These are phyloP conservation scores for Siderastrea radians DNA, from an alignment of 92 coral and sea anemone genomes.

Conservation along the genomic window DNA sequence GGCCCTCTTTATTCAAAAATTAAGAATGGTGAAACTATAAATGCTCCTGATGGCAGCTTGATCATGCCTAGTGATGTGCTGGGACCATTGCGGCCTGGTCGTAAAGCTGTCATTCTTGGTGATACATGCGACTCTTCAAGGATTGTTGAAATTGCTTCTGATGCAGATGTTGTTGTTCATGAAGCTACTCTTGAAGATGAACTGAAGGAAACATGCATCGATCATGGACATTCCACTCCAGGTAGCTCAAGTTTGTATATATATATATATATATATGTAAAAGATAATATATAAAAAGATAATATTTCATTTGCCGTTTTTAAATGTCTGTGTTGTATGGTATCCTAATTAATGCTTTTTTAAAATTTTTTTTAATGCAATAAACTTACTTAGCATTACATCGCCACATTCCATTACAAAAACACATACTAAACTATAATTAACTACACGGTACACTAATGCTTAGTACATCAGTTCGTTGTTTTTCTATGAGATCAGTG, in stretches of 20 bases:
- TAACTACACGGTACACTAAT: no score
- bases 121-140: constrained; percentile 89
- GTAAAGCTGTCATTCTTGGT: constrained; percentile 91
- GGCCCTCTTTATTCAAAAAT: constrained; percentile 96
- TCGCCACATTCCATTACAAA: no score
- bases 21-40: constrained; percentile 83
- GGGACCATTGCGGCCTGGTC: constrained; percentile 86
- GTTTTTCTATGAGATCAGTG: no score
- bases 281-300: not conserved
- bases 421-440: no score
- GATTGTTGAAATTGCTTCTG: constrained; percentile 59
- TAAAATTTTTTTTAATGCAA: no score
- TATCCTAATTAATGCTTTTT: no score
- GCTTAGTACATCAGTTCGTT: no score
- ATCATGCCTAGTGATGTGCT: constrained; percentile 84
- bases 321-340: not conserved
- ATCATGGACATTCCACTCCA: constrained; percentile 97
- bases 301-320: not conserved
- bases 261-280: not conserved
- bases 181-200: constrained; percentile 97
- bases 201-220: constrained; percentile 84
- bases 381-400: no score
- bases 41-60: constrained; percentile 80
- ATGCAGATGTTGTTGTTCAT: constrained; percentile 92
- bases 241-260: constrained; percentile 41